phyloP scores from a whole-genome alignment of 2,113 vertebrate genomes.

The Gnathonemus longibarbis region DNA sequence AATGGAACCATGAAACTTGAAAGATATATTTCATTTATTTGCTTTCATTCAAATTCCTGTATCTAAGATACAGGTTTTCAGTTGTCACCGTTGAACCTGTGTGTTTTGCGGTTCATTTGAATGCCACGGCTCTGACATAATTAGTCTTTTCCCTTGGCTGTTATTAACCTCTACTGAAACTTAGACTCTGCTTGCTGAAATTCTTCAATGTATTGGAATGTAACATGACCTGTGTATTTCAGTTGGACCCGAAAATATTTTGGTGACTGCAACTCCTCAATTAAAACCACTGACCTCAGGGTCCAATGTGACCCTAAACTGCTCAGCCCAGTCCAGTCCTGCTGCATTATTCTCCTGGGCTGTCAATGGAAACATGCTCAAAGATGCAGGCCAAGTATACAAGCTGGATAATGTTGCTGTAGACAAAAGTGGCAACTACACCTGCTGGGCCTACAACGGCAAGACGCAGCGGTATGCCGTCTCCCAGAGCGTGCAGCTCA shows the following conservation, averaged over 20 bases:
- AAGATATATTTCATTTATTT: background rate
- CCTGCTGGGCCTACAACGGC: constrained; percentile 45
- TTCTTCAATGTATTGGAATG: background rate
- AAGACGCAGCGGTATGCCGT: constrained; percentile 33
- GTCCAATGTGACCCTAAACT: constrained; percentile 46
- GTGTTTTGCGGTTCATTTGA: background rate
- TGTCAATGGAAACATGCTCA: background rate
- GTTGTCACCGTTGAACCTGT: background rate
- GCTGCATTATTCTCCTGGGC: constrained; percentile 44
- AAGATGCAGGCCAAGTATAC: background rate
- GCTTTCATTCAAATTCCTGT: background rate
- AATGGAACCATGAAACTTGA: background rate
- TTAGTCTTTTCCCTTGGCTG: background rate
- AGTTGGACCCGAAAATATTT: constrained; percentile 55
- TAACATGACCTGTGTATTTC: constrained; percentile 16
- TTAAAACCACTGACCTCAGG: background rate
- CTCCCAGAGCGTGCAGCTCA: background rate
- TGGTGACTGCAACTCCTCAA: constrained; percentile 8
- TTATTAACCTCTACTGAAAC: background rate
- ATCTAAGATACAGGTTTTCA: background rate
- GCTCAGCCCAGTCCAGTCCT: constrained; percentile 41
- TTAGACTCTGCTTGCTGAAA: background rate
- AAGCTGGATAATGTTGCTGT: constrained; percentile 15
- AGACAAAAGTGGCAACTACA: constrained; percentile 19
- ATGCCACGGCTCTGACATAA: background rate